Base-by-base conservation (phyloP, 2,888 invertebrate genomes). In the Dorcus hopei region DNA sequence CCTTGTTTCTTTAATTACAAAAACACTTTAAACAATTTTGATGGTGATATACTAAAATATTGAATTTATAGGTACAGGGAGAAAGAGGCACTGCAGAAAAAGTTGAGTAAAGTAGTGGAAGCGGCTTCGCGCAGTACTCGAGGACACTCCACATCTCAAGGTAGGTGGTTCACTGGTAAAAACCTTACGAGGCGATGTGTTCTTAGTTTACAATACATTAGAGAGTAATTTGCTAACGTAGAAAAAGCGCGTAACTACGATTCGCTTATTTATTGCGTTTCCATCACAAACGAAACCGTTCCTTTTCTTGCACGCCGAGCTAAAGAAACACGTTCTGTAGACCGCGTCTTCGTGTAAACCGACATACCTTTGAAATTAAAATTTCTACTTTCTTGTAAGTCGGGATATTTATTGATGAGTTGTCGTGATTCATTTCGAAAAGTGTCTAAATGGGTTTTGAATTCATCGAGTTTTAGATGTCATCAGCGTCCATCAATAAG, bases 21-120 rank as follows among this genome's bases (percentile, higher is more conserved):
- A 42, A 11, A 42, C 7, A 14, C 2, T 19, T 42, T 11, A 42
- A 42, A 11, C 2, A 41, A 42, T 42, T 42, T 42, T 42, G 1
- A 42, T 6, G 5, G 42, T 42, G 1, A 42, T 33, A 33, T 33
- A 42, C 42, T 42, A 7, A 11, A 16, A 8, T 7, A 4, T 42
- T 14, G 42, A 11, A 16, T 42, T 42, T 74, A 43, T 68, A 77
- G 76, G 65, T 85, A 89, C 76, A 80, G 84, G 53, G 83, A 83
- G 69, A 78, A 79, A 68, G 75, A 77, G 67, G 75, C 77, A 42
- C 66, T 80, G 61, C 82, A 82, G 65, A 80, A 80, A 70, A 79
- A 80, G 56, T 76, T 83, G 65, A 80, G 80, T 77, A 80, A 70
- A 68, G 73, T 74, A 54, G 65, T 71, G 42, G 67, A 68, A 60